Evolutionary conservation across 2,797 vertebrate genomes (phyloP).

Genomic region (Myotis findleyi): DNA sequence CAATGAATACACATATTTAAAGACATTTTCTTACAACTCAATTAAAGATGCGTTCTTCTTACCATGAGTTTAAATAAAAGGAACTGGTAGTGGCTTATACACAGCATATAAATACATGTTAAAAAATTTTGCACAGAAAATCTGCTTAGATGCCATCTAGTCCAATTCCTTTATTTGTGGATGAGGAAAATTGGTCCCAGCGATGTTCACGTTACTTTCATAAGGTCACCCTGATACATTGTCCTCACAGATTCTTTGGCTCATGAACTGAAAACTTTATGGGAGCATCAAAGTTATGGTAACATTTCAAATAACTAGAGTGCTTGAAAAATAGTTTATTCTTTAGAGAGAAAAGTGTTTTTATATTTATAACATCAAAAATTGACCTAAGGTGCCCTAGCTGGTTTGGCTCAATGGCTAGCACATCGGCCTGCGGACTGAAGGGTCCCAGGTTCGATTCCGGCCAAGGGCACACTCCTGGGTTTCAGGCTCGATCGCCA

Average conservation of each 20-base stretch:
- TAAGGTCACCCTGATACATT: background rate
- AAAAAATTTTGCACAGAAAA: background rate
- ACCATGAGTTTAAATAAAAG: constrained; percentile 32
- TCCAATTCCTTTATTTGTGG: constrained; percentile 41
- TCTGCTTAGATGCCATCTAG: constrained; percentile 9
- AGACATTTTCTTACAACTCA: constrained; percentile 45
- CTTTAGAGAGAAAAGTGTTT: constrained; percentile 50
- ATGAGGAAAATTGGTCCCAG: background rate
- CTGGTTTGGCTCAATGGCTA: too few relatives aligned
- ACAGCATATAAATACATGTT: background rate
- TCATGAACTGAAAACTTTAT: constrained; percentile 26
- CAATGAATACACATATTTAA: constrained; percentile 59
- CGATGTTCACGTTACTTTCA: background rate
- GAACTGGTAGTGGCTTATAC: background rate
- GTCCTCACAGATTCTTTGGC: background rate
- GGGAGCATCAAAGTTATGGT: background rate
- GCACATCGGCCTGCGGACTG: too few relatives aligned
- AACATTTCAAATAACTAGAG: constrained; percentile 42
- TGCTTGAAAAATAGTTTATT: constrained; percentile 23
- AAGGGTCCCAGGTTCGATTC: too few relatives aligned
- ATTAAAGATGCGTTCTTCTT: constrained; percentile 57
- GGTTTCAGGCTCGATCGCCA: too few relatives aligned
- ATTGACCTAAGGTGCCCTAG: background rate
- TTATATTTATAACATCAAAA: constrained; percentile 30
- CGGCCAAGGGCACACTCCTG: too few relatives aligned